These are phyloP conservation scores for Lithobius niger DNA, from an alignment of 1,140 invertebrate species.

Conservation along the genomic window DNA sequence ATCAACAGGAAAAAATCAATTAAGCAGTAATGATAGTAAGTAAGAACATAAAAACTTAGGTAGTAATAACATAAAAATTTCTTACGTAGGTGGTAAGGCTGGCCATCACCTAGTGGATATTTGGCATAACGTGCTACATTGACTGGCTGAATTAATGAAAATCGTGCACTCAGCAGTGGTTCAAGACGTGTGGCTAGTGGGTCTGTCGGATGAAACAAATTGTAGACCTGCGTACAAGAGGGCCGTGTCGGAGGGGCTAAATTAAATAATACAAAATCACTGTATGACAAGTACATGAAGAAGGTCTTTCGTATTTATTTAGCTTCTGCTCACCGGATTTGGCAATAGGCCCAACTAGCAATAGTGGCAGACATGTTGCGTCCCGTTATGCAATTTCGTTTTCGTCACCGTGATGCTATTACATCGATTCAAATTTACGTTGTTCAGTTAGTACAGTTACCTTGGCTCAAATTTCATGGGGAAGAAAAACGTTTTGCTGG, in stretches of 20 bases:
- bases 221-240: slow-evolving; percentile 85
- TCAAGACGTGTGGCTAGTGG: slow-evolving; percentile 85
- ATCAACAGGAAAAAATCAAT: not conserved
- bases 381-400: too few relatives aligned
- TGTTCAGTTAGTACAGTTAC: too few relatives aligned
- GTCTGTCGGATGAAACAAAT: slow-evolving; percentile 96
- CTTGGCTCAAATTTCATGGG: too few relatives aligned
- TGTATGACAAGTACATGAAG: not conserved
- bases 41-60: not conserved
- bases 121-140: slow-evolving; percentile 91
- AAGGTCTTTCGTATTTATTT: too few relatives aligned
- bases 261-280: slow-evolving; percentile 7
- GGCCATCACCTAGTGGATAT: slow-evolving; percentile 94
- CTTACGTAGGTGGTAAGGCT: slow-evolving; percentile 48
- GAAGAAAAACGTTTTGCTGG: too few relatives aligned
- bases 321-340: too few relatives aligned
- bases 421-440: too few relatives aligned
- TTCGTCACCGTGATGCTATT: too few relatives aligned
- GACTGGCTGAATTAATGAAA: slow-evolving; percentile 79
- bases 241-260: slow-evolving; percentile 46
- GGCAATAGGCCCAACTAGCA: too few relatives aligned
- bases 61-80: slow-evolving; percentile 14
- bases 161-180: slow-evolving; percentile 79
- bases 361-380: too few relatives aligned
- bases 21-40: not conserved